Conservation (phyloP, 1,140 invertebrate species). For the Papilio polytes region DNA sequence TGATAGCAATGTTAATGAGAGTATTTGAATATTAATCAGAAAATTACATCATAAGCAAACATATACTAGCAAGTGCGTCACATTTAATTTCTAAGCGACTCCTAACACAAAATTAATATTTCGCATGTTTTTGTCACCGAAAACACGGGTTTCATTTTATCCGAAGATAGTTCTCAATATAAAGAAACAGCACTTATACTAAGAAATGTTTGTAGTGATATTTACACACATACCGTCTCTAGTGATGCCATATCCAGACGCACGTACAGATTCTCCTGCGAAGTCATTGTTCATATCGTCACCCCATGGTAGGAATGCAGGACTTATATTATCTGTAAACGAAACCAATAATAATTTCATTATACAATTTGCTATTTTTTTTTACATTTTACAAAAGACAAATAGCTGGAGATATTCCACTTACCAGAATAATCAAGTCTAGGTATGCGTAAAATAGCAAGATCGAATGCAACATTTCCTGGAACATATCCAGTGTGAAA, state of each 20-base stretch:
- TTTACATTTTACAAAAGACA: not conserved
- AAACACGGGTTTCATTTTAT: too few species aligned
- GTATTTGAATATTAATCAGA: too few species aligned
- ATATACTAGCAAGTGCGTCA: too few species aligned
- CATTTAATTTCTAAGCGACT: too few species aligned
- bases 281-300: conserved; percentile 50
- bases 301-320: conserved; percentile 50
- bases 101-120: too few species aligned
- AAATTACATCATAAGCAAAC: too few species aligned
- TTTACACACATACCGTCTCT: conserved; percentile 49
- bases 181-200: not conserved
- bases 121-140: too few species aligned
- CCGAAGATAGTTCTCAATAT: not conserved
- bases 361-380: not conserved
- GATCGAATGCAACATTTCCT: conserved; percentile 47
- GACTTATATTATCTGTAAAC: conserved; percentile 51
- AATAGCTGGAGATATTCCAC: not conserved
- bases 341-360: not conserved
- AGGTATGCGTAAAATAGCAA: conserved; percentile 47
- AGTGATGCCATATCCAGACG: conserved; percentile 57
- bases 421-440: conserved; percentile 48
- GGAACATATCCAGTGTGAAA: conserved; percentile 52
- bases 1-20: too few species aligned
- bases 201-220: not conserved
- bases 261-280: conserved; percentile 43